Evolutionary conservation across 2,113 vertebrate genomes (phyloP).

Genomic region (Leiothrix lutea): DNA sequence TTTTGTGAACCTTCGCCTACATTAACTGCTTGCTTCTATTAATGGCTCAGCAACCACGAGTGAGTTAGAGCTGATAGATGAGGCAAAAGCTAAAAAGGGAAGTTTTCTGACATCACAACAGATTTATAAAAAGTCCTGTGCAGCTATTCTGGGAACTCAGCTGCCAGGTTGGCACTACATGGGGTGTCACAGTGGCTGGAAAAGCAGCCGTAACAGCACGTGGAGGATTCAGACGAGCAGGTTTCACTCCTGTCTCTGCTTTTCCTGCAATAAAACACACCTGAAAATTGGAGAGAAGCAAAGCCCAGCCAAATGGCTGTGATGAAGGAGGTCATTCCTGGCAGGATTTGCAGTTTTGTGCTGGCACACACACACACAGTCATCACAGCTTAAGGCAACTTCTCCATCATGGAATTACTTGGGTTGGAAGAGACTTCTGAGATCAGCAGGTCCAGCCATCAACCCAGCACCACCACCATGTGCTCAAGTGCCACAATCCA

Average conservation of each 20-base stretch:
- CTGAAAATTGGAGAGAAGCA: not conserved
- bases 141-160: constrained; percentile 44
- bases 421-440: not conserved
- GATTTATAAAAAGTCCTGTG: not conserved
- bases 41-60: not conserved
- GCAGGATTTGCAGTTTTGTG: not conserved
- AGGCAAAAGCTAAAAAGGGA: constrained; percentile 59
- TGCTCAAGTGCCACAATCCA: not conserved
- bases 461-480: not conserved
- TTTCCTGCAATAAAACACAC: not conserved
- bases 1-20: not conserved
- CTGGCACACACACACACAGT: not conserved
- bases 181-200: not conserved
- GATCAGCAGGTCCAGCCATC: not conserved
- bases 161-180: constrained; percentile 15
- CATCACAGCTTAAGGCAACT: not conserved
- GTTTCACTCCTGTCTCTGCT: not conserved
- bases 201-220: not conserved
- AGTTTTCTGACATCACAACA: constrained; percentile 44
- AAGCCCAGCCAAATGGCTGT: not conserved
- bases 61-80: constrained; percentile 27
- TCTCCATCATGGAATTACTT: not conserved
- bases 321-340: not conserved
- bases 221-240: not conserved
- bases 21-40: constrained; percentile 5